A percentile compares a stretch with the other conserved stretches of the same genome.
Evolutionary conservation across 2,888 invertebrate species (phyloP).

Genomic region (Steromphala cineraria): DNA sequence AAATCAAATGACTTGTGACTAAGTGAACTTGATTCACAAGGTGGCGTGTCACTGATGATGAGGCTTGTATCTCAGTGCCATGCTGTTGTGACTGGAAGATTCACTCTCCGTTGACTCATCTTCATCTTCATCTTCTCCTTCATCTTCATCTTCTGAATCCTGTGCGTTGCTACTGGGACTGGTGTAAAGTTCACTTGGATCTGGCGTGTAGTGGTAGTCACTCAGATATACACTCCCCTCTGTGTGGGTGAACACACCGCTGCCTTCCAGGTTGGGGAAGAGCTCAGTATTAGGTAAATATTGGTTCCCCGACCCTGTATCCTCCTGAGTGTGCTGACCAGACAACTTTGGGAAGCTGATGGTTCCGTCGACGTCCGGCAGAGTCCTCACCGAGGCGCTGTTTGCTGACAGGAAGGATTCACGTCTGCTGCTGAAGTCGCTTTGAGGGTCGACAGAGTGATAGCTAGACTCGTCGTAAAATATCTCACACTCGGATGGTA

Average conservation of each 20-base stretch:
- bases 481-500: background rate
- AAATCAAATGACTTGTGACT: too few species aligned
- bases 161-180: too few species aligned
- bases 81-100: too few species aligned
- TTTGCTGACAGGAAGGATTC: background rate
- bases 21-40: too few species aligned
- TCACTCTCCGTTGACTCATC: too few species aligned
- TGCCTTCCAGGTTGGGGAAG: too few species aligned
- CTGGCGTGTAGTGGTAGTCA: background rate
- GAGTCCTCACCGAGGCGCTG: background rate
- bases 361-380: background rate
- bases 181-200: background rate
- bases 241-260: background rate
- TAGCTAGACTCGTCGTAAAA: background rate
- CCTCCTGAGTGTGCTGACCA: background rate
- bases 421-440: background rate
- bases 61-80: too few species aligned
- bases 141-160: too few species aligned
- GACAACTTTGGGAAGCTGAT: background rate
- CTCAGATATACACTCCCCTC: background rate
- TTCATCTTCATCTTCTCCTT: too few species aligned
- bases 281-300: too few species aligned
- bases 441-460: background rate
- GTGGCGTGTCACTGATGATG: too few species aligned
- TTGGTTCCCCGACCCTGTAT: background rate